phyloP scores from a whole-genome alignment of 2,113 vertebrate genomes.

The Otolemur garnettii region DNA sequence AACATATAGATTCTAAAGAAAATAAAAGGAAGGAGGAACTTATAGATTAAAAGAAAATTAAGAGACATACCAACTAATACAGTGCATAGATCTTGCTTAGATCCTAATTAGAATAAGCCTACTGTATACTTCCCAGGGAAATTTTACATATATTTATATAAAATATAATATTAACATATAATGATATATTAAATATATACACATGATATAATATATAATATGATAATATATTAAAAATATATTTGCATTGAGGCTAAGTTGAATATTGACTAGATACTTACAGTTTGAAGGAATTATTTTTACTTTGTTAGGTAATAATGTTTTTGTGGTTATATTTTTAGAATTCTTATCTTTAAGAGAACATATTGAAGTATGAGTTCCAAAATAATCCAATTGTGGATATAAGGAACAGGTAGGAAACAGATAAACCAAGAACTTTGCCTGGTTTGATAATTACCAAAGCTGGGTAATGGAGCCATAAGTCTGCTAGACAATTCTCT shows the following conservation, averaged over 20 bases:
- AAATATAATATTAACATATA: not conserved
- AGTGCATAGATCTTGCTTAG: not conserved
- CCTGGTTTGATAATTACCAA: not conserved
- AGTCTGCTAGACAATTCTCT: not conserved
- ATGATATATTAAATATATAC: no score
- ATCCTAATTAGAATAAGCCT: constrained; percentile 3
- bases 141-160: not conserved
- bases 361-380: not conserved
- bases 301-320: not conserved
- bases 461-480: not conserved
- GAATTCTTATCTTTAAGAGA: constrained; percentile 25
- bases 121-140: not conserved
- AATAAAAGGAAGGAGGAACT: not conserved
- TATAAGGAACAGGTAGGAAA: not conserved
- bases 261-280: not conserved
- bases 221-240: not conserved
- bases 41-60: not conserved
- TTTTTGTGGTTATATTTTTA: not conserved
- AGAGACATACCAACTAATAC: not conserved
- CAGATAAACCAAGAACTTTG: not conserved
- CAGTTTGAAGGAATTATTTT: not conserved
- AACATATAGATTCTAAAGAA: not conserved
- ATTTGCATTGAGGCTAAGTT: not conserved
- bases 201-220: no score
- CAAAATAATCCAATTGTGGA: not conserved